Base-by-base conservation (phyloP, 1,140 invertebrate genomes). In the Asbolus verrucosus region DNA sequence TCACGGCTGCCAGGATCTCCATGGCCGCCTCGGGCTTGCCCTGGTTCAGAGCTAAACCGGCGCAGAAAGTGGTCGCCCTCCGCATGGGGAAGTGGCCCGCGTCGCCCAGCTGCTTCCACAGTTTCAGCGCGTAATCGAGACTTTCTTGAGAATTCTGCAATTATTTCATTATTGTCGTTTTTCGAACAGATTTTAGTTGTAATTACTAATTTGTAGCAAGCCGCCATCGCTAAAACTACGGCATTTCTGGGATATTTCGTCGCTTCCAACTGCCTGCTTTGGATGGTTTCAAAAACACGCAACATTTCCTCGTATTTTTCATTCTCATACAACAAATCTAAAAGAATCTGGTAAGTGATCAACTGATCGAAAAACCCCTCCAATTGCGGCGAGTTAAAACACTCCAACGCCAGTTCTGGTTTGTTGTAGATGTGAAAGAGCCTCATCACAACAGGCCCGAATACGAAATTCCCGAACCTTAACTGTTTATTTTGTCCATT, bases 361-460 rank as follows among this genome's bases (percentile, higher is more conserved):
- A 90, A 74, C 79, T 95, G 93, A 80, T 92, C 87, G 81, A 94
- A 95, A 74, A 90, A 87, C 2, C 84, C 84, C 5, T 82, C 77
- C 6, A 91, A 82, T 27, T 84, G 81, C 1, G 86, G 82, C 77
- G 90, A 84, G 67, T 87, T 84, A 75, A 91, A 92, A 65, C 84
- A 85, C 88, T 91, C 72, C 2, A 92, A 73, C 13, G 92, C 92
- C 59, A 87, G 75, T 54, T 88, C 83, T 14, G 90, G 87, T 77
- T 90, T 85, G 77, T 93, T 88, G 4, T 93, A 78, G 74, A 87
- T 82, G 78, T 94, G 83, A 69, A 90, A 90, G 81, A 92, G 85
- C 73, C 94, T 84, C 92, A 96, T 94, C 0, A 92, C 84, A 6
- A 95, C 88, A 13, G 93, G 92, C 0, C 94, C 93, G 88, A 95